Evolutionary conservation across 2,888 invertebrate genomes (phyloP).

Genomic region (Scaptomyza reducta): DNA sequence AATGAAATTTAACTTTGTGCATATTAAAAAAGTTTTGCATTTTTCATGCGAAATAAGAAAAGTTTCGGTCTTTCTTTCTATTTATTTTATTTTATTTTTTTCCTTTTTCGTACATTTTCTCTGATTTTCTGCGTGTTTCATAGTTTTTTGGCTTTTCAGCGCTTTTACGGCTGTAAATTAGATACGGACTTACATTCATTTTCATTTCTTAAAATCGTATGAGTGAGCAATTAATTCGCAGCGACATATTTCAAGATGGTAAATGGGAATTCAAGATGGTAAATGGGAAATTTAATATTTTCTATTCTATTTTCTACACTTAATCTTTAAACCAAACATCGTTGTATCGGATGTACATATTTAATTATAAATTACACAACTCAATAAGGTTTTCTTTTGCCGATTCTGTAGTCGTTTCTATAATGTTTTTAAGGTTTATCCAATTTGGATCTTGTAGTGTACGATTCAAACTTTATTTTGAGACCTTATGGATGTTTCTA

Average conservation of each 20-base stretch:
- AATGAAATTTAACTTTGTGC: constrained; percentile 77
- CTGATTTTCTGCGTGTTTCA: constrained; percentile 23
- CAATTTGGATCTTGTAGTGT: too few species aligned
- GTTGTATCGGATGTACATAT: too few species aligned
- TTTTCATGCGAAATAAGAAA: constrained; percentile 77
- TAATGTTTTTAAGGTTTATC: too few species aligned
- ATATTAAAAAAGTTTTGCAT: constrained; percentile 77
- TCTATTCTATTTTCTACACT: too few species aligned
- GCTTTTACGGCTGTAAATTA: constrained; percentile 29
- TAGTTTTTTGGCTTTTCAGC: constrained; percentile 37
- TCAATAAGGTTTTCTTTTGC: too few species aligned
- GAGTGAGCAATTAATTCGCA: constrained; percentile 2
- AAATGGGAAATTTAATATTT: too few species aligned
- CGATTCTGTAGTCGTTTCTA: too few species aligned
- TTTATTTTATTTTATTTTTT: constrained; percentile 29
- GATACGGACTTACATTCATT: constrained; percentile 14
- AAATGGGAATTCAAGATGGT: too few species aligned
- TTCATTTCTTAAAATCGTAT: constrained; percentile 2
- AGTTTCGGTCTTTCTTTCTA: constrained; percentile 62
- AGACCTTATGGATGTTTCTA: too few species aligned
- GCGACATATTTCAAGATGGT: constrained; percentile 12
- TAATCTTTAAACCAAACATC: too few species aligned
- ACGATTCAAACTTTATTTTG: too few species aligned
- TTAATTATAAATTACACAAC: too few species aligned
- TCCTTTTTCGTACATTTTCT: constrained; percentile 2